Evolutionary conservation across 30 jellyfish, hydroid and myxozoan genomes (phyloP), one percentile per base, ranked within the genome.

Genomic region (Aurelia coerulea): DNA sequence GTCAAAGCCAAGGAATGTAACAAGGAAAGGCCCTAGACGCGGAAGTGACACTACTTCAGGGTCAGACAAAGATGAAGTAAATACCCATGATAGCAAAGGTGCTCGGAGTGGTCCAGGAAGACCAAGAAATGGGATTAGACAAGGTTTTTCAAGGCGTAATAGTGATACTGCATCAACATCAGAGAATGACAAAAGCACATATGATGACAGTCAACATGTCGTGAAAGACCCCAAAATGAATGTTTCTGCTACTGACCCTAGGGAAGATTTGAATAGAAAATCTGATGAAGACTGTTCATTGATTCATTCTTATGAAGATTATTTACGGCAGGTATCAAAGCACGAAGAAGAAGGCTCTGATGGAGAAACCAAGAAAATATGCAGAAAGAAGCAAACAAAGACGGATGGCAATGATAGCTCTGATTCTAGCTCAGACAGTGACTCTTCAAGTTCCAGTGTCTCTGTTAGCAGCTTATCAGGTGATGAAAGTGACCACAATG

Each of bases 401-500:
- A 29, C 19, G 19, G 78, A 50, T 16, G 77, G 33, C 17, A 78
- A 53, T 15, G 62, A 35, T 31, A 84, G 67, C n/a, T 67, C 81
- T 58, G 54, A 49, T 18, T 67, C 73, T 2, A 78, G 59, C 59
- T 33, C 64, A 15, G 88, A 73, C n/a, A 56, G 95, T 2, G 89
- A 34, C 17, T 65, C 88, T 13, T 79, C 90, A 17, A 67, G 79
- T 46, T 66, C 82, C 17, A 92, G 98, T 71, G 64, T 94, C n/a
- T 80, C 90, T 19, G 87, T 85, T 10, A 88, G 91, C 52, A 70
- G 90, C 53, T 65, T 78, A 39, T 80, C 90, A 31, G 81, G 81
- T 80, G 78, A 73, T 81, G 92, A 89, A 31, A 91, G 82, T n/a
- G 95, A 81, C 18, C 88, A 73, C n/a, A 90, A 91, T 60, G 34